phyloP scores from a whole-genome alignment of 2,113 vertebrate species.

The Gobio gobio region DNA sequence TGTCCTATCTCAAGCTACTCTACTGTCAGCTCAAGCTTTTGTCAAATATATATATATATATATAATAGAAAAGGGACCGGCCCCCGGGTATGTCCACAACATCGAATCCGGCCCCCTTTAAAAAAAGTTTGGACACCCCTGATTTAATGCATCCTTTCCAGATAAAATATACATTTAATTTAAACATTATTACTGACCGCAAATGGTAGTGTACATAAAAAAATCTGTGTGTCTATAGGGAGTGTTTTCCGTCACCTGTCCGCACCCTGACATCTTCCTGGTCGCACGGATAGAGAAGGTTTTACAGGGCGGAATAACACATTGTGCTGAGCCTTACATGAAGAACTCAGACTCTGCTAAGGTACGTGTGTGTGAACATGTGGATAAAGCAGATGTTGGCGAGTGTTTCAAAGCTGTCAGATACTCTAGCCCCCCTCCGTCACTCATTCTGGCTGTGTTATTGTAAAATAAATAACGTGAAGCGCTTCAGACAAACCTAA shows the following conservation, averaged over 20 bases:
- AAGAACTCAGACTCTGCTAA: slow-evolving; percentile 96
- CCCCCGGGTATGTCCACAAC: no score
- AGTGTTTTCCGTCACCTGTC: slow-evolving; percentile 94
- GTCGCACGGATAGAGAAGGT: slow-evolving; percentile 97
- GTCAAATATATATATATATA: no score
- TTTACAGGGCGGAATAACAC: slow-evolving; percentile 93
- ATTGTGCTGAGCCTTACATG: slow-evolving; percentile 97
- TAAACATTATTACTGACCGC: background rate
- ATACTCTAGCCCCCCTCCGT: background rate
- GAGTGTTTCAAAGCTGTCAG: background rate
- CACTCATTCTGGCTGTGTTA: background rate
- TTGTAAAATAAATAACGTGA: background rate
- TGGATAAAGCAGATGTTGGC: slow-evolving; percentile 17
- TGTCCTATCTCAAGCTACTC: no score
- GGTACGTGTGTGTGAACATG: slow-evolving; percentile 73
- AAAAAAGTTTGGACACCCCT: no score
- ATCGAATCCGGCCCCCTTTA: no score
- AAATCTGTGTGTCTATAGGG: slow-evolving; percentile 74
- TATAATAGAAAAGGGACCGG: no score
- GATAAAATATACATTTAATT: background rate
- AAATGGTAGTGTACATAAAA: background rate
- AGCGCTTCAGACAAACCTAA: slow-evolving; percentile 28
- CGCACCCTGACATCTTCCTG: slow-evolving; percentile 96
- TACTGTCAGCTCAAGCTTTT: no score
- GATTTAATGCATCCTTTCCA: background rate